Percentiles rank a stretch among this genome's conserved stretches.
Conservation (phyloP, 1,140 invertebrate genomes). For the Schlechtendalia chinensis region DNA sequence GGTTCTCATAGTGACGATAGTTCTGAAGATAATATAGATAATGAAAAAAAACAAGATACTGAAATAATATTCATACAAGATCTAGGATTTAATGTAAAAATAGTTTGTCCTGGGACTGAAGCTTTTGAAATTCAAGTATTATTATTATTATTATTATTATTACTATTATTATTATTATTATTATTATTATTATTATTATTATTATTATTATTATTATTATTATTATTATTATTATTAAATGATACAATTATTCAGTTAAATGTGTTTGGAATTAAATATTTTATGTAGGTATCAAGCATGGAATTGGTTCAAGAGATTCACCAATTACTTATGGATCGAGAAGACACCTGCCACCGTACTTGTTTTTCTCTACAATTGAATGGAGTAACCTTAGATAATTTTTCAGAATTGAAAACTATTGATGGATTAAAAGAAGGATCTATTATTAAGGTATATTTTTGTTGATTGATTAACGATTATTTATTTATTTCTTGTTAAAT, state of each 20-base stretch:
- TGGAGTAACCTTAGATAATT: slow-evolving; percentile 91
- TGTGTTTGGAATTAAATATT: not conserved
- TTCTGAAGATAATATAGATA: slow-evolving; percentile 53
- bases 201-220: not conserved
- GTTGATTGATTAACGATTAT: no score
- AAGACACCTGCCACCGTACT: slow-evolving; percentile 96
- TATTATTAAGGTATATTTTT: slow-evolving; percentile 75
- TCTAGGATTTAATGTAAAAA: slow-evolving; percentile 88
- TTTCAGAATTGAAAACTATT: slow-evolving; percentile 95
- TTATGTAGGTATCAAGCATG: slow-evolving; percentile 84
- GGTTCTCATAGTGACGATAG: slow-evolving; percentile 58
- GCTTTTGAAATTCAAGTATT: slow-evolving; percentile 85
- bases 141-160: not conserved
- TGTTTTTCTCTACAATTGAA: slow-evolving; percentile 96
- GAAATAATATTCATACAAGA: slow-evolving; percentile 91
- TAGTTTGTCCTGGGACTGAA: slow-evolving; percentile 83
- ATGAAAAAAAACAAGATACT: slow-evolving; percentile 66
- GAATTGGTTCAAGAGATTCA: slow-evolving; percentile 99
- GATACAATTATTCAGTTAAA: not conserved
- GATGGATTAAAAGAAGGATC: slow-evolving; percentile 93
- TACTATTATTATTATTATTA: not conserved
- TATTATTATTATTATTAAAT: not conserved
- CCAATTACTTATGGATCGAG: slow-evolving; percentile 94
- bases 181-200: not conserved
- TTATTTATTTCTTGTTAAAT: not conserved